A percentile compares a stretch with the other conserved stretches of the same genome.
Evolutionary conservation across 53 echinoderm and acorn worm genomes (phyloP).

Genomic region (Arbacia lixula): DNA sequence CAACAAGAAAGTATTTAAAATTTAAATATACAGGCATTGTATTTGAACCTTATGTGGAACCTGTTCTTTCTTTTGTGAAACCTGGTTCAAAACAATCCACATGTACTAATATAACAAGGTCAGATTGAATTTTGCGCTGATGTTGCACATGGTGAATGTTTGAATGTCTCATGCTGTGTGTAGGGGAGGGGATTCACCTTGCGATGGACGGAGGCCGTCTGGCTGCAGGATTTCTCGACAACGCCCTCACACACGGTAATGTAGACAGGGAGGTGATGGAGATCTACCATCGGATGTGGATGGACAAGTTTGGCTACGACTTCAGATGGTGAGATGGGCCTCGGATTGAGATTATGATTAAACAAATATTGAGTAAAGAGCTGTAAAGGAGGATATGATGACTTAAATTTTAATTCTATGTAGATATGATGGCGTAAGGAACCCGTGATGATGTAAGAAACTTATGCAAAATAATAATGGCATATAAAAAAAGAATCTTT

Average conservation of each 20-base stretch:
- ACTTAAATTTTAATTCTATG: no score
- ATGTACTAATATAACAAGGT: no score
- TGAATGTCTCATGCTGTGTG: neutral
- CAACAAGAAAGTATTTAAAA: no score
- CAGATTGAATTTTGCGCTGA: neutral
- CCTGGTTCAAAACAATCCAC: no score
- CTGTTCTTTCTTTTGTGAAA: neutral
- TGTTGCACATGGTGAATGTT: neutral
- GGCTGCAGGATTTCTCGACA: constrained; percentile 45
- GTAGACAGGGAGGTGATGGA: constrained; percentile 51
- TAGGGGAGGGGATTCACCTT: constrained; percentile 54
- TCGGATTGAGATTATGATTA: no score
- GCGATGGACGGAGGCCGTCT: constrained; percentile 59
- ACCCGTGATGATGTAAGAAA: no score
- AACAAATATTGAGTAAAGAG: no score
- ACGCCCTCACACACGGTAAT: constrained; percentile 51
- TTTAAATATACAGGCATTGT: no score
- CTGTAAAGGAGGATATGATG: no score
- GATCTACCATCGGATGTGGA: constrained; percentile 54
- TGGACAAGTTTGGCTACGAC: constrained; percentile 59
- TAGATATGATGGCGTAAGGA: no score
- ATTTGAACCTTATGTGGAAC: neutral
- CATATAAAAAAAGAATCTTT: no score
- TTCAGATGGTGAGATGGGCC: constrained; percentile 55
- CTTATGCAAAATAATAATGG: no score